phyloP scores from a whole-genome alignment of 2,797 vertebrate genomes.

The Lophura swinhoii region DNA sequence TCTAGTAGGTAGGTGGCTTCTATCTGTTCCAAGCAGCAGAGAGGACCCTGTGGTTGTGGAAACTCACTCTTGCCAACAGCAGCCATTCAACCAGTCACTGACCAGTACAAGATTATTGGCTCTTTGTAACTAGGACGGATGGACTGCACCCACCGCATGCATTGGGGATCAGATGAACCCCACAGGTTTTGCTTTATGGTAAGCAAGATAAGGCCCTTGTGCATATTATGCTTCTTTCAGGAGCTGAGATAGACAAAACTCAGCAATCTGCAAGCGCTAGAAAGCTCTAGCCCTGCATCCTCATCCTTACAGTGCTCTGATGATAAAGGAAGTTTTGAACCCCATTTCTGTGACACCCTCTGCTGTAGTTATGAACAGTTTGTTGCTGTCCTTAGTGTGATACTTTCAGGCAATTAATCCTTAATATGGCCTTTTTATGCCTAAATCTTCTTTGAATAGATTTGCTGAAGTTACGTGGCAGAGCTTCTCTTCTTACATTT shows the following conservation, averaged over 20 bases:
- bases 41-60: fast-evolving
- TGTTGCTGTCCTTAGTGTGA: background rate
- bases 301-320: fast-evolving
- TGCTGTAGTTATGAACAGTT: background rate
- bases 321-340: background rate
- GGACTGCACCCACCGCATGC: background rate
- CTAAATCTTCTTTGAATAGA: background rate
- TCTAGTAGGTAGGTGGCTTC: background rate
- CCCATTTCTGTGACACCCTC: background rate
- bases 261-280: background rate
- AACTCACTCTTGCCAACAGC: background rate
- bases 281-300: background rate
- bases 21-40: background rate
- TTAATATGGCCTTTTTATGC: background rate
- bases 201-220: background rate
- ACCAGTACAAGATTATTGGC: background rate
- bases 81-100: background rate
- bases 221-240: background rate
- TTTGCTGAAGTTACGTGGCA: background rate
- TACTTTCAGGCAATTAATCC: background rate
- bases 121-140: background rate
- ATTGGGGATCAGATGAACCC: fast-evolving
- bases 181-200: background rate
- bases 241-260: fast-evolving
- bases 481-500: background rate